Percentiles rank a stretch among this genome's conserved stretches.
phyloP scores from a whole-genome alignment of 2,797 vertebrate genomes.

The Gobio occitaniae region DNA sequence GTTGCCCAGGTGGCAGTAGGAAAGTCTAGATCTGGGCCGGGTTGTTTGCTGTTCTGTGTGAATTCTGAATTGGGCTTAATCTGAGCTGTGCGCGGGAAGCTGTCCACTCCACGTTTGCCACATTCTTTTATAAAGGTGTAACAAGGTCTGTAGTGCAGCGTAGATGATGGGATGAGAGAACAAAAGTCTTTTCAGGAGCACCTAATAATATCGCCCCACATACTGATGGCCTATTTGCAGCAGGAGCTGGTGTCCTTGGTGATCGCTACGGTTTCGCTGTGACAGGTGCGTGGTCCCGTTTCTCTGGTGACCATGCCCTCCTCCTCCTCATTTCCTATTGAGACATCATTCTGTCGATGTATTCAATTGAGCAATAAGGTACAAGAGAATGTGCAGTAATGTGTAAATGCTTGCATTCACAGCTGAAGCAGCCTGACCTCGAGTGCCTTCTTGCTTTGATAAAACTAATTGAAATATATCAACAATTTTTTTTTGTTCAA shows the following conservation, averaged over 20 bases:
- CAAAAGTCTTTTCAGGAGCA: conserved; percentile 38
- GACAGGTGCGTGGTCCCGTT: conserved; percentile 41
- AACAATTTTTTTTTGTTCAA: too few relatives aligned
- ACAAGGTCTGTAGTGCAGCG: conserved; percentile 25
- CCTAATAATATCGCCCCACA: conserved; percentile 58
- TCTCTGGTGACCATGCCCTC: conserved; percentile 11
- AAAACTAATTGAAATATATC: neutral
- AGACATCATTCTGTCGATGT: conserved; percentile 42
- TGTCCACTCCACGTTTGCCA: neutral
- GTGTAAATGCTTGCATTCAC: neutral
- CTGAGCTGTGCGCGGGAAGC: neutral
- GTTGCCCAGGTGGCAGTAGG: neutral
- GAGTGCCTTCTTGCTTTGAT: neutral
- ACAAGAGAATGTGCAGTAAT: neutral
- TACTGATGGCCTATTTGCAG: conserved; percentile 56
- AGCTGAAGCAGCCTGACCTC: too few relatives aligned
- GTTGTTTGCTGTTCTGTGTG: neutral
- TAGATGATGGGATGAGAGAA: conserved; percentile 36
- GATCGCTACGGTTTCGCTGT: conserved; percentile 33
- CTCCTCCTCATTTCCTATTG: conserved; percentile 18
- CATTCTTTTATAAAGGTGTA: neutral
- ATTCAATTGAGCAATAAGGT: conserved; percentile 1
- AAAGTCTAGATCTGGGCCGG: neutral
- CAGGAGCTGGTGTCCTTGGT: conserved; percentile 50
- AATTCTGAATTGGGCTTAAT: neutral